Percentiles rank a stretch among this genome's conserved stretches.
phyloP scores from a whole-genome alignment of 2,113 vertebrate species.

The Cyanoramphus novaezelandiae region DNA sequence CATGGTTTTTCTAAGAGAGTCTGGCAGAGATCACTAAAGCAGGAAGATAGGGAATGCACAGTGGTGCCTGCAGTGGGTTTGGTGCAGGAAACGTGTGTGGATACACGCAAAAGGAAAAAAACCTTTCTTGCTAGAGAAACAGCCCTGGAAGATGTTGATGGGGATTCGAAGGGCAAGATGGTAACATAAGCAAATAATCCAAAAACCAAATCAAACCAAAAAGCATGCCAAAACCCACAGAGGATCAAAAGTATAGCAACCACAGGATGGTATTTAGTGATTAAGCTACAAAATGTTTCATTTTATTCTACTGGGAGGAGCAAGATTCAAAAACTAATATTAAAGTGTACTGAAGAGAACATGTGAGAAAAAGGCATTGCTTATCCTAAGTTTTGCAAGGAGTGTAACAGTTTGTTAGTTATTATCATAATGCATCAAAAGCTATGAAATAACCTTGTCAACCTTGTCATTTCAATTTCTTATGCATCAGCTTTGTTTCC shows the following conservation, averaged over 20 bases:
- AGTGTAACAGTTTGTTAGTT: neutral
- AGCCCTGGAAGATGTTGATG: neutral
- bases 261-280: neutral
- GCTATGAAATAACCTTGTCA: conserved; percentile 49
- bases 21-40: neutral
- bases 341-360: neutral
- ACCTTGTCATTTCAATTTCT: conserved; percentile 52
- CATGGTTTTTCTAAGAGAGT: neutral
- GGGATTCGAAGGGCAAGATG: neutral
- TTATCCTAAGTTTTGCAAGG: neutral
- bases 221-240: neutral
- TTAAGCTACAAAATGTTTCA: neutral
- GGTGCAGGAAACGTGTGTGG: accelerated
- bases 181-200: neutral
- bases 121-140: neutral
- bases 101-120: neutral
- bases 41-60: neutral
- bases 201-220: neutral
- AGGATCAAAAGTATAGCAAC: neutral
- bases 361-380: neutral
- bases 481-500: neutral
- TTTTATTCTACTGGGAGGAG: neutral
- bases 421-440: conserved; percentile 33
- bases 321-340: neutral
- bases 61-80: neutral